These are phyloP conservation scores for Latrodectus elegans DNA, from an alignment of 2,888 invertebrate genomes.

Conservation along the genomic window DNA sequence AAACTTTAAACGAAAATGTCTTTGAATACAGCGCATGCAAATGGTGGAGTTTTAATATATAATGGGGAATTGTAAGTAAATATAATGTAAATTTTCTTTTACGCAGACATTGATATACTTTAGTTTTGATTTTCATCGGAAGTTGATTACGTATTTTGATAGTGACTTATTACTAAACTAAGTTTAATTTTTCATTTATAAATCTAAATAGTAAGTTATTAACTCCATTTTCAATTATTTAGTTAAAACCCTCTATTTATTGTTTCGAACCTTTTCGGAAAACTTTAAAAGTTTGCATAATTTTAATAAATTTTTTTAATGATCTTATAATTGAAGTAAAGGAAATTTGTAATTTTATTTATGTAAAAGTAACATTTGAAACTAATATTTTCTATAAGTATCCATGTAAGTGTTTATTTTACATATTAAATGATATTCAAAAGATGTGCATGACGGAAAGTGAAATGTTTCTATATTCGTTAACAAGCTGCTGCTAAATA, in stretches of 20 bases:
- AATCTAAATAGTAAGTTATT: background rate
- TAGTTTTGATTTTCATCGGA: background rate
- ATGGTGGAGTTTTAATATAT: constrained; percentile 93
- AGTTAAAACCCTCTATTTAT: background rate
- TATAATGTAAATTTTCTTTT: constrained; percentile 72
- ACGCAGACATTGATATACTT: constrained; percentile 22
- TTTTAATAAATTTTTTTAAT: no score
- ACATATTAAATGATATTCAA: no score
- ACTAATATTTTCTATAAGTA: background rate
- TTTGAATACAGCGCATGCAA: constrained; percentile 62
- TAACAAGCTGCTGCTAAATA: no score
- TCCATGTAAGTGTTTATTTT: no score
- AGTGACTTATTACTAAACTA: background rate
- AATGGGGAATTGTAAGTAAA: constrained; percentile 92
- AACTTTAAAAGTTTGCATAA: background rate
- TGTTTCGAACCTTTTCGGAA: background rate
- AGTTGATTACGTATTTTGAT: background rate
- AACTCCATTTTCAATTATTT: background rate
- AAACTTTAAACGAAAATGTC: constrained; percentile 42
- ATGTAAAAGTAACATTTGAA: background rate
- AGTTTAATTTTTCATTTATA: background rate
- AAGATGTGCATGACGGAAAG: no score
- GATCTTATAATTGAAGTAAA: no score
- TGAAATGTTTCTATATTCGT: no score
- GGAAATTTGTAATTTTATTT: background rate